phyloP scores from a whole-genome alignment of 2,888 invertebrate species.

The Craniophora ligustri region DNA sequence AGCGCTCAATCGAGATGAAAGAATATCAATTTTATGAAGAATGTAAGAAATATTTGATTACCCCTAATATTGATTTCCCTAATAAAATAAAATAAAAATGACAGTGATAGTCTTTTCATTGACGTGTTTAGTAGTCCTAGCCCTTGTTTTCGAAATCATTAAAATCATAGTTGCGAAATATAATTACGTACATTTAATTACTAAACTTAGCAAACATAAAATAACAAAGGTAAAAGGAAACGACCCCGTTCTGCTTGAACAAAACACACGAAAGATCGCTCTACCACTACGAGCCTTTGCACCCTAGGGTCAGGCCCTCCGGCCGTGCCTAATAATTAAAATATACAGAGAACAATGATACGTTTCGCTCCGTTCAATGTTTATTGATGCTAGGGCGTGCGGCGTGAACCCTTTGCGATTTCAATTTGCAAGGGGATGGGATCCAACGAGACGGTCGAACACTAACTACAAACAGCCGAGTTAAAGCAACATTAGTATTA shows the following conservation, averaged over 20 bases:
- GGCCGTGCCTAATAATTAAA: conserved; percentile 82
- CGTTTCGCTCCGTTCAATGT: conserved; percentile 81
- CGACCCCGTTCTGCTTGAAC: conserved; percentile 43
- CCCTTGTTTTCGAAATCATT: too few species aligned
- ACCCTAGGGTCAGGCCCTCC: conserved; percentile 67
- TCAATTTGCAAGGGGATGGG: conserved; percentile 74
- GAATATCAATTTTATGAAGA: too few species aligned
- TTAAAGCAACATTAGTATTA: conserved; percentile 46
- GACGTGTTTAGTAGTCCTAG: too few species aligned
- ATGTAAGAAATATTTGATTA: too few species aligned
- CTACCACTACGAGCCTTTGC: conserved; percentile 64
- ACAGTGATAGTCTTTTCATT: too few species aligned
- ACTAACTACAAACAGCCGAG: conserved; percentile 47
- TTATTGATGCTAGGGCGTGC: conserved; percentile 75
- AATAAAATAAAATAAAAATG: background rate
- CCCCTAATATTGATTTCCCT: too few species aligned
- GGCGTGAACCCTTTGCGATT: conserved; percentile 79
- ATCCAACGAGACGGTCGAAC: conserved; percentile 29
- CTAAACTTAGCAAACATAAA: conserved; percentile 51
- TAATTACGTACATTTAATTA: conserved; percentile 50
- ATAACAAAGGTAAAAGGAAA: conserved; percentile 63
- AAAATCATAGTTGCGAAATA: conserved; percentile 47
- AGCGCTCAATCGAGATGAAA: too few species aligned
- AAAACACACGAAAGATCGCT: conserved; percentile 62
- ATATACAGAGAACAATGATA: conserved; percentile 85